Evolutionary conservation across 2,888 invertebrate species (phyloP), one percentile per base, ranked within the genome.

Genomic region (Eupithecia abbreviata): DNA sequence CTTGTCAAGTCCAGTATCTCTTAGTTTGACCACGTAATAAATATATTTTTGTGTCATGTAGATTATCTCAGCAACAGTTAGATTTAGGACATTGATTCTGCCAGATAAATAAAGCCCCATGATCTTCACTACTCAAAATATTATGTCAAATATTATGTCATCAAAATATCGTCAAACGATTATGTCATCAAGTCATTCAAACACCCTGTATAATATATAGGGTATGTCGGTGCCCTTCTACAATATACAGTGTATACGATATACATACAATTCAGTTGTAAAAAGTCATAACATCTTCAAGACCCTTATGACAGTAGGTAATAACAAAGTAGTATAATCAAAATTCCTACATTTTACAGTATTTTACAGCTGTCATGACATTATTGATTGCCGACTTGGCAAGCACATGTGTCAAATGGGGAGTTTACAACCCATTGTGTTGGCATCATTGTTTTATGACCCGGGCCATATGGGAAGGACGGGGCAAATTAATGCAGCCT

Each of bases 331-430:
- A 13, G 15, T 66, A 66, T 66, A 66, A 66, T 66, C 66, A 66
- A 66, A 41, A 66, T 41, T 42, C 42, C 15, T 66, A 66, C 66
- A 66, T 66, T 65, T 65, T 51, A 51, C 51, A 51, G 15, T 15
- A 15, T 51, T 51, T 55, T 62, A 30, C 30, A 62, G 62, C 62
- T 62, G 62, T 62, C 62, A 66, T 42, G 42, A 66, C 66, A 13
- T 41, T 42, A 68, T 15, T 18, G 43, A 68, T 68, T 68, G 68
- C 68, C 10, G 45, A 18, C 42, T 45, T 45, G 41, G n/a, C n/a
- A 45, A 82, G 79, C 86, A 86, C 80, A 81, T 86, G 87, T 81
- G 77, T 78, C 75, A 79, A 82, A 82, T 80, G 71, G 62, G 41
- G 7, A 47, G 70, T 78, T 77, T 79, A 79, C 79, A 55, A 62